phyloP scores from a whole-genome alignment of 2,888 invertebrate genomes.

The Drosophila melanosoma region DNA sequence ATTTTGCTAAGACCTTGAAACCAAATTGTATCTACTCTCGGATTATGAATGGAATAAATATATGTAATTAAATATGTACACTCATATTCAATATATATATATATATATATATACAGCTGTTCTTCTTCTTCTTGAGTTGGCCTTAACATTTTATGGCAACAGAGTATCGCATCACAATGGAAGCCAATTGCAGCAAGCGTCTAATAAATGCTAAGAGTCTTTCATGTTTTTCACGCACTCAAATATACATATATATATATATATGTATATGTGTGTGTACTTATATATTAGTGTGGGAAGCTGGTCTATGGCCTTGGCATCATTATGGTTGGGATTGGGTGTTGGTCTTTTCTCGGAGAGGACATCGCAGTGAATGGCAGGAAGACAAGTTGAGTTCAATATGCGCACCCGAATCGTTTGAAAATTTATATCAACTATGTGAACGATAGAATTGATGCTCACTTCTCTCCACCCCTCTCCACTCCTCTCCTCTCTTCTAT shows the following conservation, averaged over 20 bases:
- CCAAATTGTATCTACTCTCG: too few species aligned
- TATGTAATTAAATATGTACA: background rate
- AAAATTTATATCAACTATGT: slow-evolving; percentile 70
- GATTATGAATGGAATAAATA: background rate
- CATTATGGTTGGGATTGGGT: background rate
- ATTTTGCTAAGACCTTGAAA: background rate
- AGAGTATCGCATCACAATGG: slow-evolving; percentile 38
- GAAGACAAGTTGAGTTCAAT: slow-evolving; percentile 51
- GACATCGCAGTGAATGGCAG: slow-evolving; percentile 21
- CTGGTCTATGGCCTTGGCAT: slow-evolving; percentile 5
- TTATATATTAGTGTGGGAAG: slow-evolving; percentile 22
- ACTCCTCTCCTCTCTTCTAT: background rate
- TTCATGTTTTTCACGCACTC: slow-evolving; percentile 48
- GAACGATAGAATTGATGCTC: slow-evolving; percentile 37
- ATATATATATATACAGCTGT: too few species aligned
- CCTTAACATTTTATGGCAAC: background rate
- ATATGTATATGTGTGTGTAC: background rate
- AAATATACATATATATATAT: slow-evolving; percentile 11
- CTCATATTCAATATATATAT: background rate
- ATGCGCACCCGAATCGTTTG: slow-evolving; percentile 61
- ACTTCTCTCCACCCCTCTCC: background rate
- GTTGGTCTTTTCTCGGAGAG: background rate
- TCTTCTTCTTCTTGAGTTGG: background rate
- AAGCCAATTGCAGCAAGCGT: slow-evolving; percentile 38
- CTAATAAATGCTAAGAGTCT: slow-evolving; percentile 56